Evolutionary conservation across 2,797 vertebrate genomes (phyloP).

Genomic region (Oophaga sylvatica): DNA sequence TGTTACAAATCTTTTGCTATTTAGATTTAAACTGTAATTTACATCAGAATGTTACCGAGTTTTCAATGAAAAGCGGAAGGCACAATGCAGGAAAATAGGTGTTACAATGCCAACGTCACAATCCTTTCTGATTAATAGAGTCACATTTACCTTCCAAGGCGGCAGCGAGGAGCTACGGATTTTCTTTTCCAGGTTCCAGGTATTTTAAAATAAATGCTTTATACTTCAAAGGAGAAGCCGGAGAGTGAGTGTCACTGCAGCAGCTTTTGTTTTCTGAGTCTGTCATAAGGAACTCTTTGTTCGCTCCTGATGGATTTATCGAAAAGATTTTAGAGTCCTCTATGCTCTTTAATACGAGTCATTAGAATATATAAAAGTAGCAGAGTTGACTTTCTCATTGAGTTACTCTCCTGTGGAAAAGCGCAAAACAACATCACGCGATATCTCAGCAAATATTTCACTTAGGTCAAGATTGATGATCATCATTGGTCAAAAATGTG

Average conservation of each 20-base stretch:
- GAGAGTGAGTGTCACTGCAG: neutral
- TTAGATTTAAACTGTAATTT: neutral
- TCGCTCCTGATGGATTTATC: conserved; percentile 5
- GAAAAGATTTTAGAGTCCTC: neutral
- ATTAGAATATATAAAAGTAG: neutral
- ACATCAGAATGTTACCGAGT: conserved; percentile 8
- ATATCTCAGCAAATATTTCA: no score
- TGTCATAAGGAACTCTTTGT: conserved; percentile 21
- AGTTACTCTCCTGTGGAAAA: neutral
- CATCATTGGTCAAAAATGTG: no score
- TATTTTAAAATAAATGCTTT: neutral
- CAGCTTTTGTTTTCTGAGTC: neutral
- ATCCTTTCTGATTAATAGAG: neutral
- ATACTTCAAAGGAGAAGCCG: neutral
- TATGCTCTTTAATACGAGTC: neutral
- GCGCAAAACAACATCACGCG: no score
- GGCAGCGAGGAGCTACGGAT: neutral
- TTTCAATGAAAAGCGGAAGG: neutral
- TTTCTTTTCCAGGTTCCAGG: neutral
- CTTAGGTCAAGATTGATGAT: no score
- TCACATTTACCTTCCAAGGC: neutral
- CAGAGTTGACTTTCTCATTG: neutral
- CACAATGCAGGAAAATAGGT: neutral
- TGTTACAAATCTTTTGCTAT: neutral
- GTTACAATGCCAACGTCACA: neutral